phyloP scores from a whole-genome alignment of 2,888 invertebrate species.

The Lepidocyrtoides sp. region DNA sequence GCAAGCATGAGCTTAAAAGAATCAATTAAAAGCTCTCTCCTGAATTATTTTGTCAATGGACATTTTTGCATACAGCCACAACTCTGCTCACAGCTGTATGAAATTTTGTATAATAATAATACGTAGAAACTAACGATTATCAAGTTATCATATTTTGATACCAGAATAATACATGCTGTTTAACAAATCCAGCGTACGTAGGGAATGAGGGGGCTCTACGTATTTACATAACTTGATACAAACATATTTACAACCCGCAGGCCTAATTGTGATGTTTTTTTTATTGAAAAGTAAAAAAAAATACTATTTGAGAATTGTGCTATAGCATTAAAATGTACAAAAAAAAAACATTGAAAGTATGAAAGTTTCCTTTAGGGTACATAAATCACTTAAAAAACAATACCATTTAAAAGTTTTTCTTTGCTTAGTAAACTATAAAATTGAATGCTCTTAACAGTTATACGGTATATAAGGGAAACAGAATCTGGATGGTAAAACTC shows the following conservation, averaged over 20 bases:
- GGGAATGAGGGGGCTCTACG: background rate
- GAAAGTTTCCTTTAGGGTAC: background rate
- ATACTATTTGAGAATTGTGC: background rate
- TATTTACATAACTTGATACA: background rate
- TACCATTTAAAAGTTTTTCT: background rate
- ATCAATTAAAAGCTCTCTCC: background rate
- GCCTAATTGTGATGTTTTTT: background rate
- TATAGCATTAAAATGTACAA: slow-evolving; percentile 7
- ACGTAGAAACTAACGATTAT: too few relatives aligned
- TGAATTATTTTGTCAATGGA: background rate
- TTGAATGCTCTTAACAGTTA: background rate
- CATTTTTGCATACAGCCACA: too few relatives aligned
- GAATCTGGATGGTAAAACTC: background rate
- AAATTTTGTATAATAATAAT: too few relatives aligned
- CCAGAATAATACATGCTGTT: background rate
- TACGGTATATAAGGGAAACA: background rate
- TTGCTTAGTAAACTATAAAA: slow-evolving; percentile 1
- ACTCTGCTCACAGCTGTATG: too few relatives aligned
- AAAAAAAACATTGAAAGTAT: slow-evolving; percentile 1
- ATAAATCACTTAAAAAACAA: slow-evolving; percentile 33
- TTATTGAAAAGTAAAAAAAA: slow-evolving; percentile 1
- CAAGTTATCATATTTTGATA: background rate
- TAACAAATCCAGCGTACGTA: background rate
- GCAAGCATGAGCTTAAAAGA: background rate
- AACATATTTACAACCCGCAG: background rate